phyloP scores from a whole-genome alignment of 2,113 vertebrate genomes.

The Corythornis cristatus region DNA sequence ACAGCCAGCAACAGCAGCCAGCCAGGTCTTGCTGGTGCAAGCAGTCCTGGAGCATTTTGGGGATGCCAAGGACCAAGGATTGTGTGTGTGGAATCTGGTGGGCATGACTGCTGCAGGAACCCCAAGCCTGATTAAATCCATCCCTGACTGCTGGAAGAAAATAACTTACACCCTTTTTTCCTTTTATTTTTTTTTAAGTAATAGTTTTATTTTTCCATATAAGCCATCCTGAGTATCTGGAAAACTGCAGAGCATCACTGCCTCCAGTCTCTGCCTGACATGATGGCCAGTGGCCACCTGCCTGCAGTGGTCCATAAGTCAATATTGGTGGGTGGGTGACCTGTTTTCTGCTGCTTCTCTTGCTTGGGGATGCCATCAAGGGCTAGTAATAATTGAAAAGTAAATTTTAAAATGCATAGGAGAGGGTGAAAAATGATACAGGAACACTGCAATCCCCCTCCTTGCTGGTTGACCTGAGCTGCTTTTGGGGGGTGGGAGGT shows the following conservation, averaged over 20 bases:
- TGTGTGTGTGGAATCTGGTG: not conserved
- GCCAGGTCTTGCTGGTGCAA: fast-evolving
- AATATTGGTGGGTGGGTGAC: not conserved
- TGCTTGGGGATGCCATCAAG: not conserved
- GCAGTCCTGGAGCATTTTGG: not conserved
- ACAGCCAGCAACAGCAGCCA: not conserved
- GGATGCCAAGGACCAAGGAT: not conserved
- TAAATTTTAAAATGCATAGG: not conserved
- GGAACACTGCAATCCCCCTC: not conserved
- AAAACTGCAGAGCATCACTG: not conserved
- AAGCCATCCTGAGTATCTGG: not conserved
- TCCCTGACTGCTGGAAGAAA: not conserved
- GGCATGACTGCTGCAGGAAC: not conserved
- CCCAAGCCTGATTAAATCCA: not conserved
- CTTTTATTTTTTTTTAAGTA: not conserved
- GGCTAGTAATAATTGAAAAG: not conserved
- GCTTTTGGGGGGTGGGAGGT: fast-evolving
- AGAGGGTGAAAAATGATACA: not conserved
- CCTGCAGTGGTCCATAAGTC: not conserved
- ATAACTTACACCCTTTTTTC: too few species aligned
- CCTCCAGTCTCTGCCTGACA: not conserved
- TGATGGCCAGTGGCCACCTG: not conserved
- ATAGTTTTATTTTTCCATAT: not conserved
- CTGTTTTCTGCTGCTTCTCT: not conserved
- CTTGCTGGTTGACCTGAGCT: not conserved